Evolutionary conservation across 1,140 invertebrate genomes (phyloP), one percentile per base, ranked within the genome.

Genomic region (Apis dorsata): DNA sequence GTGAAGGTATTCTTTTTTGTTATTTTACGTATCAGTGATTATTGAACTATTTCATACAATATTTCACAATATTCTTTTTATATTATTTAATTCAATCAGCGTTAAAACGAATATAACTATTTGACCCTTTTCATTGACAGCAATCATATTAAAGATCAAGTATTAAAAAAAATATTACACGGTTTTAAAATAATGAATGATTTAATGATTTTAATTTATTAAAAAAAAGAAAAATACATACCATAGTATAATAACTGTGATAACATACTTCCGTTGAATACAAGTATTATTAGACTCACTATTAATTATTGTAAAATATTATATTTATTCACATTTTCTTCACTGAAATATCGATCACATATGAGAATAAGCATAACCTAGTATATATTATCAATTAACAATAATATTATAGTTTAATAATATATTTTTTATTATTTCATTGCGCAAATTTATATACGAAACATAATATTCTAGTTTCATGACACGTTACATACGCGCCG

Each of bases 101-200:
- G 5, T 78, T 87, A 84, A 79, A 86, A 79, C 72, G 65, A 51
- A 62, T 60, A 72, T 34, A 51, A 10, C 68, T 76, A 81, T 17
- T 85, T 85, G 79, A 85, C 83, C 79, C 72, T 76, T 82, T 55
- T 57, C 55, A 53, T 68, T 24, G 28, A n/a, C 44, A 44, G 15
- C 21, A 21, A 60, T 59, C 55, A 17, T 17, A n/a, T 24, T 24
- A 24, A 24, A 24, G 24, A 24, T 24, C 24, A 49, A 19, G 53
- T n/a, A 15, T 62, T 34, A 59, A 75, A 59, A 24, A 70, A 55
- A 60, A 12, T 57, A 34, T 57, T 60, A 68, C 63, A 24, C 15
- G 24, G 28, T 55, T 44, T n/a, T 49, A 15, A 19, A 44, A 12
- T 4, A 17, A 57, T 17, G 2, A 73, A 73, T 12, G 5, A 44